Conservation (phyloP, 1,140 invertebrate genomes). For the Papilio helenus region DNA sequence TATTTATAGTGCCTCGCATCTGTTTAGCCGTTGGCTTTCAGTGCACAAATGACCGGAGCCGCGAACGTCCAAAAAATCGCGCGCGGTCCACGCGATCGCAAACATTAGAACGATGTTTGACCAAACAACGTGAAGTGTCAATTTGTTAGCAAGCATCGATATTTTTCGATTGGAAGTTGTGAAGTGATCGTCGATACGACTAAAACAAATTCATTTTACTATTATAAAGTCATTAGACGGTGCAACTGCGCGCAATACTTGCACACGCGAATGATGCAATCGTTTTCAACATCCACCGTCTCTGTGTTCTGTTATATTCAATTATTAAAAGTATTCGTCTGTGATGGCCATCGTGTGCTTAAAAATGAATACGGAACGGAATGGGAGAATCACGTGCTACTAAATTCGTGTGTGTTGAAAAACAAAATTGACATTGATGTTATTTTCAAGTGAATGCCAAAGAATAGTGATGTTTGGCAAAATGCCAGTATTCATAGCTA, state of each 20-base stretch:
- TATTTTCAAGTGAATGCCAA: conserved; percentile 76
- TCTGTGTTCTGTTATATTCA: conserved; percentile 60
- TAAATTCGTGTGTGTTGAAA: conserved; percentile 67
- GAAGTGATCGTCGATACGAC: conserved; percentile 40
- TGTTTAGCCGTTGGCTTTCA: conserved; percentile 77
- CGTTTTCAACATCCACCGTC: conserved; percentile 59
- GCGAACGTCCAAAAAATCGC: conserved; percentile 66
- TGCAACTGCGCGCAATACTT: conserved; percentile 65
- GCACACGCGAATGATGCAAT: conserved; percentile 69
- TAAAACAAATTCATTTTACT: conserved; percentile 53
- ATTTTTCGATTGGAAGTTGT: conserved; percentile 22
- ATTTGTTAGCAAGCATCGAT: not conserved
- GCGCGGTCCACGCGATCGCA: conserved; percentile 47
- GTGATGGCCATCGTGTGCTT: conserved; percentile 45
- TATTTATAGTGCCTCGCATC: conserved; percentile 79
- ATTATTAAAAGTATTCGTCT: conserved; percentile 56
- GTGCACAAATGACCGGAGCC: conserved; percentile 77
- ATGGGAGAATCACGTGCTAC: conserved; percentile 44
- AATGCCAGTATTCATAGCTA: conserved; percentile 64
- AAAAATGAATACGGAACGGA: conserved; percentile 43
- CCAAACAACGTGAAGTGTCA: conserved; percentile 21
- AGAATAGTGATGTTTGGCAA: conserved; percentile 70
- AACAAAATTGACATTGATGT: conserved; percentile 81
- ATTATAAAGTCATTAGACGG: conserved; percentile 62
- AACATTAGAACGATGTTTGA: conserved; percentile 3